Evolutionary conservation across 2,888 invertebrate genomes (phyloP), one percentile per base, ranked within the genome.

Genomic region (Drosophila seclusa): DNA sequence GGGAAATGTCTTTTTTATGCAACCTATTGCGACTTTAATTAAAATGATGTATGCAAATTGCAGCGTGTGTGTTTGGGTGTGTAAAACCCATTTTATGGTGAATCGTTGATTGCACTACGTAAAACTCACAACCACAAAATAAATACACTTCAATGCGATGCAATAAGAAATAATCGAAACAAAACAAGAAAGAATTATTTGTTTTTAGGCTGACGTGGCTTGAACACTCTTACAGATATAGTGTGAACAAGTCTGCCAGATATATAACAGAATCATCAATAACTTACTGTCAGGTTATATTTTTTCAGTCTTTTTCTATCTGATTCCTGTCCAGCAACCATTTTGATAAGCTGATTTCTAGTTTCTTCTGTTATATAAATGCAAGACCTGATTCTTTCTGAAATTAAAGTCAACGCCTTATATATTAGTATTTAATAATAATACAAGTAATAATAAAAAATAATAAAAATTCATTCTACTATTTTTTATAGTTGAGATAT

Each of bases 121-220:
- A 78, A 76, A 62, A 31, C 55, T 66, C 29, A 32, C 50, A 58
- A 57, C 65, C 68, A 63, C 75, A 74, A 76, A 76, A 80, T 78
- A 78, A 78, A 78, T 80, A 72, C 68, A 80, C 68, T 80, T 72
- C 50, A 32, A 60, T 66, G 42, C 34, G 11, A 11, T 42, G 64
- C 60, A 63, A 78, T 59, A 78, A 76, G 57, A 64, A 59, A 32
- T 38, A 27, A 45, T 31, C 40, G 48, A 38, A 72, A 42, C 13
- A 54, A 10, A 29, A 21, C 11, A 24, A 31, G 4, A 8, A n/a
- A 3, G 0, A 38, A 27, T 24, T 8, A 2, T 0, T 40, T 5
- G 2, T 7, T 34, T 42, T 11, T 13, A 29, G 11, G 32, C 29
- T 21, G 11, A 0, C 27, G 21, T 16, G 18, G 16, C 10, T 8